phyloP scores from a whole-genome alignment of 92 coral and sea anemone species.

The Zoanthus solanderi region DNA sequence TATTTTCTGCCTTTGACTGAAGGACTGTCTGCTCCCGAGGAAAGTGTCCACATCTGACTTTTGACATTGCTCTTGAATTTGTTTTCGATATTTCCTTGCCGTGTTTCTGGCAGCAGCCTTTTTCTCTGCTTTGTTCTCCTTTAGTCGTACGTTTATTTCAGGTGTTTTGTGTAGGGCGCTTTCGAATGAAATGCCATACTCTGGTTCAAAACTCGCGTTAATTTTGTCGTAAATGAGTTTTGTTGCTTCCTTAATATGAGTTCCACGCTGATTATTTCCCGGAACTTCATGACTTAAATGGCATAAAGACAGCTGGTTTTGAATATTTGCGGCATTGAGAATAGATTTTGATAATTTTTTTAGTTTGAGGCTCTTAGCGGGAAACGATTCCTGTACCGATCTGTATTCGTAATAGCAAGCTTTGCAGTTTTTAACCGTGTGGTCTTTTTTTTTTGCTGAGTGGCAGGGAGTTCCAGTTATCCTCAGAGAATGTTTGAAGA shows the following conservation, averaged over 20 bases:
- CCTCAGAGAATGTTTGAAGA: not conserved
- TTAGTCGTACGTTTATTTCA: not conserved
- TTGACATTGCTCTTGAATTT: not conserved
- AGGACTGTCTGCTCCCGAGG: constrained; percentile 1
- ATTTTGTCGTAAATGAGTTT: not conserved
- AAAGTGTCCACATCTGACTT: not conserved
- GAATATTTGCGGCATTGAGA: not conserved
- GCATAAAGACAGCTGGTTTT: not conserved
- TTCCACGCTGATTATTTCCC: not conserved
- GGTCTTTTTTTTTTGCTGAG: not conserved
- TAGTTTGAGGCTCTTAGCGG: not conserved
- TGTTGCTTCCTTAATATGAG: not conserved
- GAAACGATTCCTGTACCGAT: constrained; percentile 6
- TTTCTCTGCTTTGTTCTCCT: not conserved
- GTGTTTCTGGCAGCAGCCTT: not conserved
- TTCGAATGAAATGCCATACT: not conserved
- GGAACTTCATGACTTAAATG: not conserved
- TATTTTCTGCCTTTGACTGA: not conserved
- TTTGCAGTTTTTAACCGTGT: constrained; percentile 7
- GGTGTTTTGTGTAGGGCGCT: not conserved
- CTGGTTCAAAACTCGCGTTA: not conserved
- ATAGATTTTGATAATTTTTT: constrained; percentile 3
- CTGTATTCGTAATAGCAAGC: constrained; percentile 7
- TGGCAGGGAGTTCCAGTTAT: not conserved
- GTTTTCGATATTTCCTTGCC: not conserved